phyloP scores from a whole-genome alignment of 2,888 invertebrate species.

The Antheraea yamamai region DNA sequence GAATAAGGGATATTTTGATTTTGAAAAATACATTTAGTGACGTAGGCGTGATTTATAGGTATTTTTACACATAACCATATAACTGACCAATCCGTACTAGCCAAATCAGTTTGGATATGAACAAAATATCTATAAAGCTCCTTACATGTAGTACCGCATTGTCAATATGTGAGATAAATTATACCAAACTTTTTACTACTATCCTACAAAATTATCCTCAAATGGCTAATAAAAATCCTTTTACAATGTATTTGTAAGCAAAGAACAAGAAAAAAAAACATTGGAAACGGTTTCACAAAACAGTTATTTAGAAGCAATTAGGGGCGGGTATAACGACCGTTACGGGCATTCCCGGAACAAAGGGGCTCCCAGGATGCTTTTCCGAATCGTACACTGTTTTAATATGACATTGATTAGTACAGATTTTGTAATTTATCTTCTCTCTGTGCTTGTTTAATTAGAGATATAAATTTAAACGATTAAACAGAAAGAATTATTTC shows the following conservation, averaged over 20 bases:
- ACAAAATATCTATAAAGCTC: no score
- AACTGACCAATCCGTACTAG: no score
- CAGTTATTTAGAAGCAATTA: conserved; percentile 15
- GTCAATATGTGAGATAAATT: no score
- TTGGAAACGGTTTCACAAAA: conserved; percentile 11
- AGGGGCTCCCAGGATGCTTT: conserved; percentile 4
- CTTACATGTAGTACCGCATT: no score
- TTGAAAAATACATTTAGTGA: no score
- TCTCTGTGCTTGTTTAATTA: neutral
- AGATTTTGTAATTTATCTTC: conserved; percentile 8
- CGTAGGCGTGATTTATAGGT: no score
- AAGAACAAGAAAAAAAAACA: conserved; percentile 6
- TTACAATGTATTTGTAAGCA: conserved; percentile 9
- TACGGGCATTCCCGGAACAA: conserved; percentile 14
- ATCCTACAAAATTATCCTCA: neutral
- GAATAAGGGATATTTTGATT: no score
- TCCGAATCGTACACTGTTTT: conserved; percentile 7
- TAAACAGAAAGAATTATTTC: neutral
- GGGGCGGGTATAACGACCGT: conserved; percentile 13
- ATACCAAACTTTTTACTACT: no score
- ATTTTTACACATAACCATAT: no score
- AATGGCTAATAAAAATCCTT: neutral
- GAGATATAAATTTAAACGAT: neutral
- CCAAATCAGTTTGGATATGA: no score
- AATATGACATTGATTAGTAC: conserved; percentile 6